Percentiles rank a stretch among this genome's conserved stretches.
phyloP scores from a whole-genome alignment of 2,888 invertebrate genomes.

The Gymnoscelis rufifasciata region DNA sequence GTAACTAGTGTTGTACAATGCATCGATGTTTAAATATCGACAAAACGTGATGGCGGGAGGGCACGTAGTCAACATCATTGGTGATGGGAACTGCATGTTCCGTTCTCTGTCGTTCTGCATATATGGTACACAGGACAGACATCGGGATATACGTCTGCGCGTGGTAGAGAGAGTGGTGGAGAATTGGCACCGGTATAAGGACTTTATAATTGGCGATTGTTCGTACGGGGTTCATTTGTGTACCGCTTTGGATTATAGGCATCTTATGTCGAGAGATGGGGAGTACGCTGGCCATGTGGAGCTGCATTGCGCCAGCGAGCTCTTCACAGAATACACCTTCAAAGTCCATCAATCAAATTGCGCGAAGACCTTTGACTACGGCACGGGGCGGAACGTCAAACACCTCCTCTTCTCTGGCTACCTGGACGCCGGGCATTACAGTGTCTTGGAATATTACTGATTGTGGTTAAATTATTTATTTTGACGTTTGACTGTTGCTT shows the following conservation, averaged over 20 bases:
- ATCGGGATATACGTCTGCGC: conserved; percentile 53
- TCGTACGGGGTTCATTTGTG: conserved; percentile 52
- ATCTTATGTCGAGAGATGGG: conserved; percentile 59
- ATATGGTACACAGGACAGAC: conserved; percentile 58
- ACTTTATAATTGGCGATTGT: conserved; percentile 64
- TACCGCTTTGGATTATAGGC: conserved; percentile 45
- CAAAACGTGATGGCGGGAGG: conserved; percentile 44
- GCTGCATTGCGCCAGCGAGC: conserved; percentile 57
- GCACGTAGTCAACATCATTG: conserved; percentile 54
- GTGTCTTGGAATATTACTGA: conserved; percentile 58
- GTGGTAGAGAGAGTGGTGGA: conserved; percentile 57
- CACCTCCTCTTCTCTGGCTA: conserved; percentile 66
- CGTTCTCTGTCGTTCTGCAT: conserved; percentile 61
- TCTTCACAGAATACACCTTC: conserved; percentile 57
- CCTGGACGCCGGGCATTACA: conserved; percentile 66
- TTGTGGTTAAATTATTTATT: conserved; percentile 12
- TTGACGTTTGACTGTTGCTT: background rate
- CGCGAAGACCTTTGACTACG: conserved; percentile 58
- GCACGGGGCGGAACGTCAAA: conserved; percentile 49
- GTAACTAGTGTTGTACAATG: conserved; percentile 19
- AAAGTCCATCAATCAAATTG: conserved; percentile 55
- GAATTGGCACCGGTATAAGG: conserved; percentile 61
- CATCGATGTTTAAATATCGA: conserved; percentile 27
- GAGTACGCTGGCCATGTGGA: conserved; percentile 69
- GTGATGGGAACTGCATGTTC: conserved; percentile 68